These are phyloP conservation scores for Andrena praecox DNA, from an alignment of 2,888 invertebrate genomes.

Conservation along the genomic window DNA sequence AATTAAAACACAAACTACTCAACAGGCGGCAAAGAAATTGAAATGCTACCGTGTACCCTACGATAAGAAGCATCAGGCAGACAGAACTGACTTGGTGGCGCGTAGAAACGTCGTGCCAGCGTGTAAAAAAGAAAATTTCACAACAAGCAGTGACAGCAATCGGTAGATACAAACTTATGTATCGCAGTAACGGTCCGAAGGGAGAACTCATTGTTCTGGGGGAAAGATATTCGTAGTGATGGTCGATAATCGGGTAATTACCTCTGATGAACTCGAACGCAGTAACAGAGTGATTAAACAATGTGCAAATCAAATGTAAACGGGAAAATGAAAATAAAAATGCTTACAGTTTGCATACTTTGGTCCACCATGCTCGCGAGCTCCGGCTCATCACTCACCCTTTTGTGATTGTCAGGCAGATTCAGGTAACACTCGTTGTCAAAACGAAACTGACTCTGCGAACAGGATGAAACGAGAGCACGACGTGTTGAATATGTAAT, in stretches of 20 bases:
- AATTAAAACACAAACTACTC: conserved; percentile 2
- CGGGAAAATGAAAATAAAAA: conserved; percentile 79
- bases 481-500: conserved; percentile 68
- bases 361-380: conserved; percentile 85
- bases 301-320: conserved; percentile 72
- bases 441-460: conserved; percentile 99
- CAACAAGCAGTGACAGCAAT: conserved; percentile 41
- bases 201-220: conserved; percentile 35
- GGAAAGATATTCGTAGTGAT: conserved; percentile 43
- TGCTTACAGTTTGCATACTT: conserved; percentile 91
- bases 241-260: conserved; percentile 72
- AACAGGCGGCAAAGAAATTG: conserved; percentile 14
- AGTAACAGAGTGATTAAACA: conserved; percentile 76
- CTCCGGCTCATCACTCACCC: conserved; percentile 92
- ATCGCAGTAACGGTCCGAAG: conserved; percentile 35
- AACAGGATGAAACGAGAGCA: conserved; percentile 4
- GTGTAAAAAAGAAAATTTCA: conserved; percentile 4
- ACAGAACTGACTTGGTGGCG: conserved; percentile 15
- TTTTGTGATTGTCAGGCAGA: conserved; percentile 98
- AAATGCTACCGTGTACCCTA: background rate
- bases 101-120: background rate
- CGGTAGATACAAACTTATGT: conserved; percentile 50
- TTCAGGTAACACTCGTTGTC: conserved; percentile 99
- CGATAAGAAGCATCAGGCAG: conserved; percentile 26
- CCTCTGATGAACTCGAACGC: conserved; percentile 79